Evolutionary conservation across 2,888 invertebrate species (phyloP).

Genomic region (Acronicta aceris): DNA sequence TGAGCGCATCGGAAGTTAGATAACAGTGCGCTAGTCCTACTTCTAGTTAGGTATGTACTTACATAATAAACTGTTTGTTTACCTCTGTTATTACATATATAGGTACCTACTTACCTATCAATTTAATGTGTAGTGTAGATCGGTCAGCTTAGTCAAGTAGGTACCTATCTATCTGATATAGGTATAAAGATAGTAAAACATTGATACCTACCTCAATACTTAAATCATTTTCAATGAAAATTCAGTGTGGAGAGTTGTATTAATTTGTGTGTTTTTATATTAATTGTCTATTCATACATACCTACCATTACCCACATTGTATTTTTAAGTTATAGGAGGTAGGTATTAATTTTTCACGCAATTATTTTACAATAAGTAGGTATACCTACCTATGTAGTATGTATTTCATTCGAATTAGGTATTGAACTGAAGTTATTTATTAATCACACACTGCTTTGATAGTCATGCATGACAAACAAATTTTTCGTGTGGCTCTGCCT

Average conservation of each 20-base stretch:
- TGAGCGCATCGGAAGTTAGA: constrained; percentile 19
- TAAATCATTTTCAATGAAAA: neutral
- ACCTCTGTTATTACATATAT: constrained; percentile 4
- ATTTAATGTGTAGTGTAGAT: too few species aligned
- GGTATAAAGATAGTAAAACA: neutral
- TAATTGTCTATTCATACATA: too few species aligned
- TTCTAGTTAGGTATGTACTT: neutral
- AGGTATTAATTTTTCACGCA: too few species aligned
- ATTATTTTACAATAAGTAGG: too few species aligned
- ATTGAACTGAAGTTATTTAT: too few species aligned
- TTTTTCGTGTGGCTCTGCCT: constrained; percentile 1
- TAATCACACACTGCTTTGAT: too few species aligned
- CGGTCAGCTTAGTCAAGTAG: constrained; percentile 7
- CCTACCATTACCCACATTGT: too few species aligned
- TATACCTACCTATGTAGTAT: too few species aligned
- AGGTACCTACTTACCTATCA: neutral
- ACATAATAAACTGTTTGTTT: constrained; percentile 15
- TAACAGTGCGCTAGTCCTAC: constrained; percentile 15
- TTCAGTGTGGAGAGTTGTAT: neutral
- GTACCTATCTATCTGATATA: too few species aligned
- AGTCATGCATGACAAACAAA: neutral
- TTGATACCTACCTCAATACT: neutral
- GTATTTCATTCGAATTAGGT: too few species aligned
- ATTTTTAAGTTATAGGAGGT: too few species aligned
- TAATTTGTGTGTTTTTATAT: too few species aligned